A percentile compares a stretch with the other conserved stretches of the same genome.
Conservation (phyloP, 2,888 invertebrate species). For the Agrochola circellaris region DNA sequence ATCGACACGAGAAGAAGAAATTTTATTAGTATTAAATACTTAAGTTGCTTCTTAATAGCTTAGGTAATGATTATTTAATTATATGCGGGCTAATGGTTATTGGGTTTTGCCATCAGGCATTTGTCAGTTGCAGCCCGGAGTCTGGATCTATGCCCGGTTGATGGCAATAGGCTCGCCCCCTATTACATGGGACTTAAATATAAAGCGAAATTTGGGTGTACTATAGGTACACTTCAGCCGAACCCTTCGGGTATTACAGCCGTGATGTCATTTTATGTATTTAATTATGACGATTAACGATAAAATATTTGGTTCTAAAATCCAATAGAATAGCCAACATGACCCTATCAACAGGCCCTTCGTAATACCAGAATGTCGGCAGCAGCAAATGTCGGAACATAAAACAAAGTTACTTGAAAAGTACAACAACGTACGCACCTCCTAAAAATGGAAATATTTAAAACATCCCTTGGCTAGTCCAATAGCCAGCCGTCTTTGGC, state of each 20-base stretch:
- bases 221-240: too few relatives aligned
- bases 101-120: too few relatives aligned
- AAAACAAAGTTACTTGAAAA: constrained; percentile 48
- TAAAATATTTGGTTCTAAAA: background rate
- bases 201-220: too few relatives aligned
- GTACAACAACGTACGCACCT: constrained; percentile 52
- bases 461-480: constrained; percentile 62
- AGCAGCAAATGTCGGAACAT: constrained; percentile 37
- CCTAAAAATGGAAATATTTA: constrained; percentile 62
- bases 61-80: background rate
- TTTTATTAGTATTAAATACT: too few relatives aligned
- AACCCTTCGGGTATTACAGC: too few relatives aligned
- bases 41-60: background rate
- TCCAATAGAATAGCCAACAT: background rate
- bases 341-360: background rate
- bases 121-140: too few relatives aligned
- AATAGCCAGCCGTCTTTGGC: constrained; percentile 67
- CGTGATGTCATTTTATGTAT: background rate
- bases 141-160: too few relatives aligned
- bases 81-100: background rate
- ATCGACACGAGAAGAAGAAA: background rate
- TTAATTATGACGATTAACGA: background rate
- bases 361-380: constrained; percentile 9
- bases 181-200: too few relatives aligned
- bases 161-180: too few relatives aligned